These are phyloP conservation scores for Lissocephala sabroskyi DNA, from an alignment of 2,888 invertebrate genomes.

Conservation along the genomic window DNA sequence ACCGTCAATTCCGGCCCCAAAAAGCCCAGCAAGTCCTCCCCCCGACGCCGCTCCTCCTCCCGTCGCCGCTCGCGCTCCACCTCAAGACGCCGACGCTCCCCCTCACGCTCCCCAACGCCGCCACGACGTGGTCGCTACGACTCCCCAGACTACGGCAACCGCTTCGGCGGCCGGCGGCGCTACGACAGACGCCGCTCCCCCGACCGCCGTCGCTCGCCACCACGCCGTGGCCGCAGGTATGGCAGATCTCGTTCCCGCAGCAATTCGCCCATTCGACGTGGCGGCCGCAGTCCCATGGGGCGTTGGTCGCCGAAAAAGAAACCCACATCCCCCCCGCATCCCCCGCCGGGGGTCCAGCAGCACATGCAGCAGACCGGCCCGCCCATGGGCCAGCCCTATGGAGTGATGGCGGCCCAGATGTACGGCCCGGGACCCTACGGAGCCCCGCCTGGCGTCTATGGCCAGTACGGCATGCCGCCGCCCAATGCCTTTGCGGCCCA, in stretches of 20 bases:
- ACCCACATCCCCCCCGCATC: conserved; percentile 52
- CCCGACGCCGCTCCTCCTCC: conserved; percentile 29
- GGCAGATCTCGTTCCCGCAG: conserved; percentile 63
- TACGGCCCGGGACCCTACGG: conserved; percentile 58
- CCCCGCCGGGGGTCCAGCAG: conserved; percentile 37
- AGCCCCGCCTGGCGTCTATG: conserved; percentile 36
- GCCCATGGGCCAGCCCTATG: conserved; percentile 42
- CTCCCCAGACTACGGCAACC: not conserved
- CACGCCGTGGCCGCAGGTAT: conserved; percentile 46
- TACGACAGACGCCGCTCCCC: conserved; percentile 59
- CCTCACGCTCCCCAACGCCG: conserved; percentile 66
- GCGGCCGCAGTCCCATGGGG: conserved; percentile 40
- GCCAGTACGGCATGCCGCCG: conserved; percentile 58
- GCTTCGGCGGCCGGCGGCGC: conserved; percentile 30
- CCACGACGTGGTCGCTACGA: conserved; percentile 56
- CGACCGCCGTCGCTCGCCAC: conserved; percentile 56
- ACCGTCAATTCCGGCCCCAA: conserved; percentile 15
- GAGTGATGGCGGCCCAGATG: conserved; percentile 55
- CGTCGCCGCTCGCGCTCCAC: conserved; percentile 58
- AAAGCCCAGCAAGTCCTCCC: conserved; percentile 31
- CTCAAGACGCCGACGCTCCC: conserved; percentile 64
- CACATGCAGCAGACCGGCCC: conserved; percentile 21
- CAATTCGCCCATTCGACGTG: conserved; percentile 50
- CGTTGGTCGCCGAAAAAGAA: conserved; percentile 69
- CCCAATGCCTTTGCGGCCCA: conserved; percentile 50